Percentiles rank a stretch among this genome's conserved stretches.
Conservation (phyloP, 2,113 vertebrate genomes). For the Trichomycterus rosablanca region DNA sequence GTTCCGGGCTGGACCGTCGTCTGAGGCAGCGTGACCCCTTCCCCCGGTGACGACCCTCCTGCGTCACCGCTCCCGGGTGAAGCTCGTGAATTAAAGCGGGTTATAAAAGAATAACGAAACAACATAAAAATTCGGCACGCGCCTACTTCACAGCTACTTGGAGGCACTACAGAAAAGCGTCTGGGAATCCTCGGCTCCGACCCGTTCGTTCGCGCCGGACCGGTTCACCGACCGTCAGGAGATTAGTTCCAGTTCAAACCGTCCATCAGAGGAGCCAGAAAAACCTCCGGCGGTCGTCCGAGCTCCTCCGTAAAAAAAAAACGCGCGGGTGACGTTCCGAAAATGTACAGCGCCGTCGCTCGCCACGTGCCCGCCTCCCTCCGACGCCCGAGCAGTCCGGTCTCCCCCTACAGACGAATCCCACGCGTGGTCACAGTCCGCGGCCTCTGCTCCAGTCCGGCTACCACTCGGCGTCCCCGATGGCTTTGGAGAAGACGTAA, state of each 20-base stretch:
- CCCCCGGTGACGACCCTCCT: too few relatives aligned
- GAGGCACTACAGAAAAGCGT: slow-evolving; percentile 37
- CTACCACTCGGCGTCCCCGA: slow-evolving; percentile 98
- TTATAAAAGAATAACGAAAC: neutral
- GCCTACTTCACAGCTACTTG: slow-evolving; percentile 14
- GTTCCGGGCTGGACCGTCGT: too few relatives aligned
- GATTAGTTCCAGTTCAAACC: too few relatives aligned
- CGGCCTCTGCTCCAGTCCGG: slow-evolving; percentile 30
- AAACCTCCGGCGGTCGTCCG: neutral
- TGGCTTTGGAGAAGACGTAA: slow-evolving; percentile 99
- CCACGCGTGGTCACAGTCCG: neutral
- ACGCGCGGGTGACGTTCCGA: too few relatives aligned
- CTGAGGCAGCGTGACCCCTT: neutral
- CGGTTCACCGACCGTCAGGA: too few relatives aligned
- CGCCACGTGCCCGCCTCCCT: too few relatives aligned
- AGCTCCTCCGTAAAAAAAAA: too few relatives aligned
- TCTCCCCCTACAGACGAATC: slow-evolving; percentile 33
- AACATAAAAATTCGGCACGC: neutral
- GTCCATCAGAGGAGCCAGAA: too few relatives aligned
- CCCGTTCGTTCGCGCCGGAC: too few relatives aligned
- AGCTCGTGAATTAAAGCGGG: neutral
- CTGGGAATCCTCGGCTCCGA: neutral
- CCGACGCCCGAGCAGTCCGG: slow-evolving; percentile 6
- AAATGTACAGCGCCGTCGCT: neutral
- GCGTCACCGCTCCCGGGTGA: neutral